Conservation (phyloP, 2,888 invertebrate species). For the Calameuta pallipes region DNA sequence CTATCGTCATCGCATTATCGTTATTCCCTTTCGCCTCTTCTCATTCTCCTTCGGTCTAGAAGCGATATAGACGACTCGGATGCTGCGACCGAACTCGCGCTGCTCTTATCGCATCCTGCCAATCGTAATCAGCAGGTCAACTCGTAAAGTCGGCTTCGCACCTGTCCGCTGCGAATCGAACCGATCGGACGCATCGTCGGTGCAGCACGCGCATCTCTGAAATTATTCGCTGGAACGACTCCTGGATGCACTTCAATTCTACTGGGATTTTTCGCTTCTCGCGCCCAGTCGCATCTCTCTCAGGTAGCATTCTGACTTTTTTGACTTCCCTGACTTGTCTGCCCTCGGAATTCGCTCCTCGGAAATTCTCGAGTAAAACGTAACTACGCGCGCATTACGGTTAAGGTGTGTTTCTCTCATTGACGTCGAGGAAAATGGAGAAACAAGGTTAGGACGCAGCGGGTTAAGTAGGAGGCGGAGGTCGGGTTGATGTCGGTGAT, state of each 20-base stretch:
- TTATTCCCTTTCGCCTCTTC: background rate
- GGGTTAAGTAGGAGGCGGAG: background rate
- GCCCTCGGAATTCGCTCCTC: too few relatives aligned
- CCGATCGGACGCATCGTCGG: too few relatives aligned
- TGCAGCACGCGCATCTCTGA: too few relatives aligned
- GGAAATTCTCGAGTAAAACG: too few relatives aligned
- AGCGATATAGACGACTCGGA: too few relatives aligned
- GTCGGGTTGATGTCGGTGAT: background rate
- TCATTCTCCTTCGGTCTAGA: background rate
- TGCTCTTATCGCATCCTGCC: constrained; percentile 1
- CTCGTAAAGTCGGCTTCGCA: background rate
- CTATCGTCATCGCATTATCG: constrained; percentile 12
- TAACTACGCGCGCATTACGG: background rate
- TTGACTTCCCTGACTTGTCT: too few relatives aligned
- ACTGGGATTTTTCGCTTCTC: too few relatives aligned
- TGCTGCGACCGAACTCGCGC: too few relatives aligned
- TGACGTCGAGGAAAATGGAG: background rate
- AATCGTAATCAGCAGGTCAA: background rate
- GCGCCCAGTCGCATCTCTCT: too few relatives aligned
- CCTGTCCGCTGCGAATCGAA: background rate
- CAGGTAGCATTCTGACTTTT: too few relatives aligned
- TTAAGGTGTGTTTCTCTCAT: background rate
- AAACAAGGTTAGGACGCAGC: background rate
- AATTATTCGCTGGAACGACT: too few relatives aligned
- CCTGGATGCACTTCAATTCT: too few relatives aligned